These are phyloP conservation scores for Triplophysa siluroides DNA, from an alignment of 2,113 vertebrate genomes.

Conservation along the genomic window DNA sequence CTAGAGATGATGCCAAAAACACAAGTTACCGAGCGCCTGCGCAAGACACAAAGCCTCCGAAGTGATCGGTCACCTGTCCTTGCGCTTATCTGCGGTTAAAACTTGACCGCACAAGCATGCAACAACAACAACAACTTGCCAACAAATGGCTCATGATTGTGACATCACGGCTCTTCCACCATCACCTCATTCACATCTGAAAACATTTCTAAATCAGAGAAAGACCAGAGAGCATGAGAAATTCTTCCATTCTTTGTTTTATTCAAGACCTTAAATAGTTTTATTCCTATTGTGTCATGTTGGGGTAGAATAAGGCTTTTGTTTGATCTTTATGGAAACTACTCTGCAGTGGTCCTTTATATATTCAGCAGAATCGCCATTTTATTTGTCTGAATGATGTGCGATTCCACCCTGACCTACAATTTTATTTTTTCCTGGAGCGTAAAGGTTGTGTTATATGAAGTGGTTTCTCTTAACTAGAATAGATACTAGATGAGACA, in stretches of 20 bases:
- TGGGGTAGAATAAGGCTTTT: background rate
- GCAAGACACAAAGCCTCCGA: conserved; percentile 66
- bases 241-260: conserved; percentile 44
- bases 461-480: conserved; percentile 30
- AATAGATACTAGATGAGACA: conserved; percentile 26
- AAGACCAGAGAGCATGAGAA: conserved; percentile 47
- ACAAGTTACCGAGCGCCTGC: conserved; percentile 72
- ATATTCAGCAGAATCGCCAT: conserved; percentile 15
- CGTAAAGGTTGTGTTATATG: conserved; percentile 57
- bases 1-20: conserved; percentile 86
- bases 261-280: conserved; percentile 1
- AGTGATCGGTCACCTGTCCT: conserved; percentile 53
- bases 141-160: conserved; percentile 19
- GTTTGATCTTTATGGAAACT: conserved; percentile 15
- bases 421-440: conserved; percentile 53
- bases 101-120: conserved; percentile 51
- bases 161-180: conserved; percentile 50
- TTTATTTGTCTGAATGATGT: conserved; percentile 53
- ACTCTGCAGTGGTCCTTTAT: background rate
- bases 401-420: conserved; percentile 45
- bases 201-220: conserved; percentile 28
- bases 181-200: background rate
- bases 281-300: conserved; percentile 6
- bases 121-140: background rate
- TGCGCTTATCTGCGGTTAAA: conserved; percentile 36